phyloP scores from a whole-genome alignment of 2,797 vertebrate genomes.

The Cyclopterus lumpus region DNA sequence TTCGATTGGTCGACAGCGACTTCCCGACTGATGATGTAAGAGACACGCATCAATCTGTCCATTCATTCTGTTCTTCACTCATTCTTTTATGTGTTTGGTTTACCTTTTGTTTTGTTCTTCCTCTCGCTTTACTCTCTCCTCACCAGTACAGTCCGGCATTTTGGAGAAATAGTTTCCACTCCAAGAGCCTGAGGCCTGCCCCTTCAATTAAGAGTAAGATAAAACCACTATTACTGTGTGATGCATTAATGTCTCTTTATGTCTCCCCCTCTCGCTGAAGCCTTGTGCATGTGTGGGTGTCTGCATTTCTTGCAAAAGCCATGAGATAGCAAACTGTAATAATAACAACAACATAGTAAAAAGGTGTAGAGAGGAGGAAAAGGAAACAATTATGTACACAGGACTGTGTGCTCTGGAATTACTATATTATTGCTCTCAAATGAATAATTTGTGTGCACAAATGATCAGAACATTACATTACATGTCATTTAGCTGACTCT shows the following conservation, averaged over 20 bases:
- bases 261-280: neutral
- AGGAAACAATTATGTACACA: neutral
- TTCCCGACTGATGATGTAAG: slow-evolving; percentile 83
- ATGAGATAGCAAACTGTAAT: neutral
- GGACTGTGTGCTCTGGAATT: neutral
- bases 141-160: slow-evolving; percentile 80
- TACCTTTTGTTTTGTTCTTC: neutral
- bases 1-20: slow-evolving; percentile 69
- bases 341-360: neutral
- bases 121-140: slow-evolving; percentile 15
- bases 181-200: slow-evolving; percentile 83
- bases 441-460: neutral
- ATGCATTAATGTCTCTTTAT: neutral
- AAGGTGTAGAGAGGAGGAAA: neutral
- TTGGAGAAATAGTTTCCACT: slow-evolving; percentile 81
- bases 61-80: neutral
- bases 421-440: neutral
- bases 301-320: neutral
- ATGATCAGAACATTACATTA: neutral
- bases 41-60: neutral
- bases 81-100: neutral
- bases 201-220: slow-evolving; percentile 86
- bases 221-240: neutral
- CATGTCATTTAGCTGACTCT: no score
- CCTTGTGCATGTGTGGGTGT: neutral